Base-by-base conservation (phyloP, 2,888 invertebrate species). In the Tetramorium bicarinatum region DNA sequence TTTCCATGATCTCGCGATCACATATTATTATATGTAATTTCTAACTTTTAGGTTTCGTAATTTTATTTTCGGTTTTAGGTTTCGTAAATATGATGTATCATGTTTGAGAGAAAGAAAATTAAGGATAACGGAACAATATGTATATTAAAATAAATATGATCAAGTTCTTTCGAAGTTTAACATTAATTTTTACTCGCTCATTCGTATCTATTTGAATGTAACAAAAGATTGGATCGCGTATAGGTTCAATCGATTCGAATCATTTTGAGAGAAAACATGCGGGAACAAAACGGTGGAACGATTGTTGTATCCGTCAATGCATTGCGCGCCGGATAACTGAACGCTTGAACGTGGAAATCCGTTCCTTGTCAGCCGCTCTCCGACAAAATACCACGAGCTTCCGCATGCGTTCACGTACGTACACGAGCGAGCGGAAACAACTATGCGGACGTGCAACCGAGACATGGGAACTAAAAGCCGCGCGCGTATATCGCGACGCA, bases 331-430 rank as follows among this genome's bases (percentile, higher is more conserved):
- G n/a, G 38, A 61, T 61, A 75, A 52, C 54, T 67, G 41, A 77
- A 21, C 15, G 74, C 59, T 47, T 44, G 44, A 59, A 61, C 54
- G 52, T 44, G 54, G 29, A 34, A 69, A 77, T 34, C 69, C 67
- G 44, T 54, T 67, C n/a, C 13, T 44, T 69, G 54, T 56, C 77
- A 56, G 21, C 2, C 29, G 41, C 15, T 75, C 11, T 34, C 21
- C 61, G 34, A 69, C 54, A 77, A 69, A 66, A 77, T 77, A 77
- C 69, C 77, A 29, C 54, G 9, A 67, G n/a, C 54, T 67, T 67
- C 54, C 76, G 41, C 54, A 9, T 77, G 21, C 64, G 49, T 49
- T 62, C 64, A 64, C 49, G 62, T 62, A 49, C 29, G 9, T 54
- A 38, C n/a, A 25, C 54, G 21, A 38, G 41, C 18, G 8, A 64